phyloP scores from a whole-genome alignment of 1,140 invertebrate species.

The Drosophila parvula region DNA sequence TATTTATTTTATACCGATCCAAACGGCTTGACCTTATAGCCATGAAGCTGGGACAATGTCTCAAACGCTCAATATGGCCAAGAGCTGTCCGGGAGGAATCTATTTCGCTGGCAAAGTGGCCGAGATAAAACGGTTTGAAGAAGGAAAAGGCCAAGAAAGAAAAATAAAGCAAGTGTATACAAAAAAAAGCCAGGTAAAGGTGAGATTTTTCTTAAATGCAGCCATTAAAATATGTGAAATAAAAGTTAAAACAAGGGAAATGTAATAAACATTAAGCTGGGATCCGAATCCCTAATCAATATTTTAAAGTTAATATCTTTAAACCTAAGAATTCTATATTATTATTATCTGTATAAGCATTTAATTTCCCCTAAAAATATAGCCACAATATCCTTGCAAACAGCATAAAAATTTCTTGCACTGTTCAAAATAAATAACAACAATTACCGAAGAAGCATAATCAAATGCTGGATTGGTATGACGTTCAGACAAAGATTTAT shows the following conservation, averaged over 20 bases:
- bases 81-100: background rate
- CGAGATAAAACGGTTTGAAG: background rate
- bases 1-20: constrained; percentile 29
- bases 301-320: no score
- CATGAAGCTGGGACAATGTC: constrained; percentile 11
- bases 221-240: no score
- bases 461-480: background rate
- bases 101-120: no score
- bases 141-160: background rate
- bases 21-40: constrained; percentile 37
- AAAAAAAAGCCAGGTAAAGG: background rate
- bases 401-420: no score
- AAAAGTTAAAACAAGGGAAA: no score
- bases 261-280: no score
- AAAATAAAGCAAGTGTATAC: no score
- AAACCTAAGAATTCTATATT: no score
- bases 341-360: no score
- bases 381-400: no score
- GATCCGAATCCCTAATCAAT: no score
- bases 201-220: background rate
- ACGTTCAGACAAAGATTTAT: constrained; percentile 18
- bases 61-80: constrained; percentile 2
- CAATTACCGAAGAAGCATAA: constrained; percentile 6
- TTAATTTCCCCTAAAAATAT: no score
- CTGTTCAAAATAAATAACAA: constrained; percentile 2